phyloP scores from a whole-genome alignment of 2,888 invertebrate species.

The Baccha elongata region DNA sequence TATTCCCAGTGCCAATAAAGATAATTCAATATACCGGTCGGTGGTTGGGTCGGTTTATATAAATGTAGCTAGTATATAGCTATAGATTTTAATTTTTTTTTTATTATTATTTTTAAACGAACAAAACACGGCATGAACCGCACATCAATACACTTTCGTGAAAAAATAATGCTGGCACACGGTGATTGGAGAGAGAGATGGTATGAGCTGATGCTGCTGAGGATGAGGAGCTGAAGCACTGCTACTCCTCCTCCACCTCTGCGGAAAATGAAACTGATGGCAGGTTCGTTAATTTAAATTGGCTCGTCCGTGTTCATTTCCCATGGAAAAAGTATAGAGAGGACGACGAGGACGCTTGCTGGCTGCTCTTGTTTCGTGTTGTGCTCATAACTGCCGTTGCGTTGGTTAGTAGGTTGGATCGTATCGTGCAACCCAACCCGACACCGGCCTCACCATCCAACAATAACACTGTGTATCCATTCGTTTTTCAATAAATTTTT shows the following conservation, averaged over 20 bases:
- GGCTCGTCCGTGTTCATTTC: constrained; percentile 67
- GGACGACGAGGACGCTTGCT: constrained; percentile 9
- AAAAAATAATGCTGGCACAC: constrained; percentile 37
- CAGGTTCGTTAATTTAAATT: constrained; percentile 73
- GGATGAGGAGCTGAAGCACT: constrained; percentile 17
- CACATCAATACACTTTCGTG: constrained; percentile 68
- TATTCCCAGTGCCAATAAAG: constrained; percentile 71
- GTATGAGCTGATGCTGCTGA: constrained; percentile 3
- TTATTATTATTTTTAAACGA: constrained; percentile 40
- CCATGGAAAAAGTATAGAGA: constrained; percentile 52
- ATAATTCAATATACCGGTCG: constrained; percentile 71
- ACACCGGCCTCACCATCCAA: not conserved
- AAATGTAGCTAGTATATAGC: no score
- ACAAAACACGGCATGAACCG: constrained; percentile 71
- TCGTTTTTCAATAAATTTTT: constrained; percentile 73
- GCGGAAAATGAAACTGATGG: constrained; percentile 65
- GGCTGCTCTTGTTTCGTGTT: not conserved
- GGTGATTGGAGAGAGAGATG: constrained; percentile 21
- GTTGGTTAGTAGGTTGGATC: constrained; percentile 1
- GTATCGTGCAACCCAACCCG: constrained; percentile 8
- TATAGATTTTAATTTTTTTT: no score
- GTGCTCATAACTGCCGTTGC: not conserved
- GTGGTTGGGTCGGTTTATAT: constrained; percentile 39
- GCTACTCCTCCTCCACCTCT: constrained; percentile 18
- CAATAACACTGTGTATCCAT: constrained; percentile 56